Evolutionary conservation across 1,140 invertebrate genomes (phyloP).

Genomic region (Nasonia vitripennis): DNA sequence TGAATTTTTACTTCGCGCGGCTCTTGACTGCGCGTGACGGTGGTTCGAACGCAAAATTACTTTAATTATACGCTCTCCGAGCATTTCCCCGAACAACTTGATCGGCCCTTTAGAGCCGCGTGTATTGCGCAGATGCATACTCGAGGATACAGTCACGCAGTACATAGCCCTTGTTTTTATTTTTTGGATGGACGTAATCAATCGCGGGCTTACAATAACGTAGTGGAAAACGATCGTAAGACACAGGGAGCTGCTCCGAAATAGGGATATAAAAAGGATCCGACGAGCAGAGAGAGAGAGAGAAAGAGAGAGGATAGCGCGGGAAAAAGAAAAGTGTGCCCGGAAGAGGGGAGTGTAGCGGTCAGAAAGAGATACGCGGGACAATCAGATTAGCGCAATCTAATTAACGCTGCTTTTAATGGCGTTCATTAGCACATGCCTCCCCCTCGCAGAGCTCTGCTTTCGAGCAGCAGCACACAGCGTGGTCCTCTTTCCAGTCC

Average conservation of each 20-base stretch:
- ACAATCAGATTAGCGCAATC: constrained; percentile 75
- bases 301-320: neutral
- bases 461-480: constrained; percentile 34
- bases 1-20: constrained; percentile 12
- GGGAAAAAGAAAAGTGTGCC: neutral
- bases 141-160: neutral
- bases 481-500: constrained; percentile 19
- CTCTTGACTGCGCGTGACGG: neutral
- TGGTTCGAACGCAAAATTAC: constrained; percentile 29
- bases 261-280: neutral
- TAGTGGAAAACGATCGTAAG: neutral
- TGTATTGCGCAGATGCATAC: too few species aligned
- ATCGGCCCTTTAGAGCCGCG: constrained; percentile 10
- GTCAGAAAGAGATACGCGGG: constrained; percentile 65
- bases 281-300: too few species aligned
- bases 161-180: neutral
- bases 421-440: constrained; percentile 75
- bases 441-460: constrained; percentile 53
- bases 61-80: constrained; percentile 39
- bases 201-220: neutral
- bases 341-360: neutral
- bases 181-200: constrained; percentile 23
- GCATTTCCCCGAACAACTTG: constrained; percentile 44
- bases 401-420: constrained; percentile 76
- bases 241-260: neutral